These are phyloP conservation scores for Dinocampus coccinellae DNA, from an alignment of 2,888 invertebrate species.

Conservation along the genomic window DNA sequence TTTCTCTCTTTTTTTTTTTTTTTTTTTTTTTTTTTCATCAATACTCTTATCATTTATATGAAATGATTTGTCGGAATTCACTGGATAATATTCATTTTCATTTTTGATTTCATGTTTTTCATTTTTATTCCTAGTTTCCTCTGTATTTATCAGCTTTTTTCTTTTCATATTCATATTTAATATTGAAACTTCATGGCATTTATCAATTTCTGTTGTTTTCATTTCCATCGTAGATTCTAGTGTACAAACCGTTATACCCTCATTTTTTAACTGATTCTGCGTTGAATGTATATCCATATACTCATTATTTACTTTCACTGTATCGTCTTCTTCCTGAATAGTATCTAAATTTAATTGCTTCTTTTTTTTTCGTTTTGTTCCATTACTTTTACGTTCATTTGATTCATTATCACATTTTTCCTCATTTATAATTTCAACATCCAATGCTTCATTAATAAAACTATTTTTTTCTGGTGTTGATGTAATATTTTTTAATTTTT, in stretches of 20 bases:
- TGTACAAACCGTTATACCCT: too few species aligned
- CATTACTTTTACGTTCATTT: conserved; percentile 55
- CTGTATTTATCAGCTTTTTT: conserved; percentile 5
- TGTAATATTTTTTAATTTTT: conserved; percentile 43
- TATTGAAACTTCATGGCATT: background rate
- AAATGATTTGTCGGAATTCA: conserved; percentile 12
- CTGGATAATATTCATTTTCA: conserved; percentile 10
- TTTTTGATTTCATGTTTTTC: conserved; percentile 22
- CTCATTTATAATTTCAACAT: conserved; percentile 48
- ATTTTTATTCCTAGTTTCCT: conserved; percentile 12
- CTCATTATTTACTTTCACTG: conserved; percentile 38
- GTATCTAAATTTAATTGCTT: conserved; percentile 56
- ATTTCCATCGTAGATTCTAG: too few species aligned
- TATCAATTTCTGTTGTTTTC: conserved; percentile 6
- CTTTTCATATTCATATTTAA: background rate
- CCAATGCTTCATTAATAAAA: conserved; percentile 58
- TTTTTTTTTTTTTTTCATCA: conserved; percentile 20
- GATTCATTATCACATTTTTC: conserved; percentile 59
- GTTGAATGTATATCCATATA: background rate
- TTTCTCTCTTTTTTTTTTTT: conserved; percentile 19
- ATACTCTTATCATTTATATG: background rate
- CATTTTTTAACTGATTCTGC: too few species aligned
- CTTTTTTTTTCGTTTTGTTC: conserved; percentile 50
- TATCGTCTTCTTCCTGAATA: conserved; percentile 57
- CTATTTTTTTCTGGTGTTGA: conserved; percentile 19